phyloP scores from a whole-genome alignment of 2,113 vertebrate species.

The Dolichotis patagonum region DNA sequence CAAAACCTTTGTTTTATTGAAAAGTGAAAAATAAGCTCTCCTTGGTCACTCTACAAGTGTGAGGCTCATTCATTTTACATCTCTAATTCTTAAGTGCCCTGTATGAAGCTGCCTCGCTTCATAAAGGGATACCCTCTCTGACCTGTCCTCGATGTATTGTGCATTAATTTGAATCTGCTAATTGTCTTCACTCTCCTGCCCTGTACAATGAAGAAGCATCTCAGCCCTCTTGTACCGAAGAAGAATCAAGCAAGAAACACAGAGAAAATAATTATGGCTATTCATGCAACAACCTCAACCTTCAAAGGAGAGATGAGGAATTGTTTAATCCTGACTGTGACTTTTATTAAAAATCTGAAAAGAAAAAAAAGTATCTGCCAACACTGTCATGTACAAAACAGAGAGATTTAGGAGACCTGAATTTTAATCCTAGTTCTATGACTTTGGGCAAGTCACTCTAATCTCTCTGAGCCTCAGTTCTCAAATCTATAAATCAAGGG shows the following conservation, averaged over 20 bases:
- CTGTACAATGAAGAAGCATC: accelerated
- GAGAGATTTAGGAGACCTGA: background rate
- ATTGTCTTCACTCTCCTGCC: background rate
- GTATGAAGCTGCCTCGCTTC: background rate
- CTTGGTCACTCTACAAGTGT: background rate
- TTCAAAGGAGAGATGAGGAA: background rate
- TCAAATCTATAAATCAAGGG: too few relatives aligned
- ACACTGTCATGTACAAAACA: background rate
- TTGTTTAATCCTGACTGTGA: background rate
- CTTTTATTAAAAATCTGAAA: slow-evolving; percentile 14
- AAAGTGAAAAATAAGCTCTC: background rate
- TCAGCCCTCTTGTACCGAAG: background rate
- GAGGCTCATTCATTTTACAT: background rate
- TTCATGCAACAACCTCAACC: background rate
- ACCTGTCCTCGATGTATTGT: accelerated
- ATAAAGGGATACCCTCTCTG: background rate
- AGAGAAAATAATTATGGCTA: background rate
- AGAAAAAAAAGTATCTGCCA: background rate
- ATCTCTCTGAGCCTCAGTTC: background rate
- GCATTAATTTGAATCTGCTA: background rate
- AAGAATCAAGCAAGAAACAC: background rate
- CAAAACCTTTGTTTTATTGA: background rate
- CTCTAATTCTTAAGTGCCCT: background rate
- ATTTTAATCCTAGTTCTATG: background rate
- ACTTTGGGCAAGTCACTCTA: background rate